Conservation (phyloP, 2,113 vertebrate species). For the Cynopterus brachyotis region DNA sequence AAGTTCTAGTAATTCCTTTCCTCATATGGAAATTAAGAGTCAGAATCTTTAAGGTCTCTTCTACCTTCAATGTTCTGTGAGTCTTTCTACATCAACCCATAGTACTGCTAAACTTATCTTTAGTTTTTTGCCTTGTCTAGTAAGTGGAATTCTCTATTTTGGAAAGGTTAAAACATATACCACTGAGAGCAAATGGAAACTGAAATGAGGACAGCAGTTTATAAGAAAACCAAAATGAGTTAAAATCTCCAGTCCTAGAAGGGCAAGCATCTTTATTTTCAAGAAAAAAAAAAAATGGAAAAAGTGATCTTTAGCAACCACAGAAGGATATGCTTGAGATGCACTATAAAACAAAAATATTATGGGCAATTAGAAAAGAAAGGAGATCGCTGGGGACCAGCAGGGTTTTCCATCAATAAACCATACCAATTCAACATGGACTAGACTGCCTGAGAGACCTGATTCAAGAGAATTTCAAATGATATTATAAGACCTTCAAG, state of each 20-base stretch:
- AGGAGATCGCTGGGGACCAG: background rate
- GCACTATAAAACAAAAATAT: background rate
- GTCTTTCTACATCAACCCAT: background rate
- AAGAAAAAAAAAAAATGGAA: constrained; percentile 19
- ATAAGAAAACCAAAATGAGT: constrained; percentile 33
- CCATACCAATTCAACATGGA: background rate
- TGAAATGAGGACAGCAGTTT: constrained; percentile 47
- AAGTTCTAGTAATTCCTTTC: background rate
- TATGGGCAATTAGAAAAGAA: background rate
- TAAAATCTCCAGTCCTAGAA: background rate
- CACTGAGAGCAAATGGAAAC: constrained; percentile 47
- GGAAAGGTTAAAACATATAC: constrained; percentile 27
- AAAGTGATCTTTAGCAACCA: background rate
- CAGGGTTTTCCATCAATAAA: background rate
- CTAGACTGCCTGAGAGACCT: background rate
- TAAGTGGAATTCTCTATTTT: background rate
- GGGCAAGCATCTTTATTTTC: constrained; percentile 24
- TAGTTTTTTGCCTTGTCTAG: background rate
- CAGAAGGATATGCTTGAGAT: background rate
- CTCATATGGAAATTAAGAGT: background rate
- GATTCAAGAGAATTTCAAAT: background rate
- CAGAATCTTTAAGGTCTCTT: background rate
- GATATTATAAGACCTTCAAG: background rate
- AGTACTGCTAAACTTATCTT: background rate
- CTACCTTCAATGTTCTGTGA: background rate